These are phyloP conservation scores for Tursiops truncatus DNA, from an alignment of 2,113 vertebrate species.

Conservation along the genomic window DNA sequence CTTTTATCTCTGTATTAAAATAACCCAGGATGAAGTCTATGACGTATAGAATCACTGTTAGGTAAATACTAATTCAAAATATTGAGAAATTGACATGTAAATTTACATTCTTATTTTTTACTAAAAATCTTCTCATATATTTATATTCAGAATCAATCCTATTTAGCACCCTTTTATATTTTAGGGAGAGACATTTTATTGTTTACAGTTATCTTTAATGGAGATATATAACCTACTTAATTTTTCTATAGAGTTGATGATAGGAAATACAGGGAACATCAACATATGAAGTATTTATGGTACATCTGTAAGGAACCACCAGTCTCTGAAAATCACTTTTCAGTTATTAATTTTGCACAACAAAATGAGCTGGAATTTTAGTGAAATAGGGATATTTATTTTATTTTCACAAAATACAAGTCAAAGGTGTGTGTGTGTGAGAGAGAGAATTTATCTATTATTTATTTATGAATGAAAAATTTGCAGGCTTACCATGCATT, in stretches of 20 bases:
- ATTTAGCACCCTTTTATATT: not conserved
- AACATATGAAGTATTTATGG: constrained; percentile 8
- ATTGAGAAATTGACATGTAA: not conserved
- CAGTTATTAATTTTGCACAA: not conserved
- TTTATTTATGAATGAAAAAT: not conserved
- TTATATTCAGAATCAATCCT: not conserved
- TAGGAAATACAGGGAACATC: not conserved
- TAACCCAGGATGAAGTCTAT: not conserved
- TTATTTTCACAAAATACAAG: not conserved
- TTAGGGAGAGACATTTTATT: not conserved
- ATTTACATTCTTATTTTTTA: not conserved
- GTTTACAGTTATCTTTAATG: not conserved
- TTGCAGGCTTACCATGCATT: not conserved
- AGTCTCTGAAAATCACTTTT: not conserved
- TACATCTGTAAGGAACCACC: not conserved
- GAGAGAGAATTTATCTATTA: not conserved
- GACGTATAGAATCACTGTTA: not conserved
- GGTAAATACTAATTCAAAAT: not conserved
- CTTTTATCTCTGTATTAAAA: not conserved
- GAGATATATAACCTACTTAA: not conserved
- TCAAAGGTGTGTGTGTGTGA: not conserved
- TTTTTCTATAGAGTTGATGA: not conserved
- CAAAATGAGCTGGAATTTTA: not conserved
- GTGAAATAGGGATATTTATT: not conserved
- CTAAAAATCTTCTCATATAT: not conserved